Evolutionary conservation across 2,888 invertebrate genomes (phyloP).

Genomic region (Oeneis ivallda): DNA sequence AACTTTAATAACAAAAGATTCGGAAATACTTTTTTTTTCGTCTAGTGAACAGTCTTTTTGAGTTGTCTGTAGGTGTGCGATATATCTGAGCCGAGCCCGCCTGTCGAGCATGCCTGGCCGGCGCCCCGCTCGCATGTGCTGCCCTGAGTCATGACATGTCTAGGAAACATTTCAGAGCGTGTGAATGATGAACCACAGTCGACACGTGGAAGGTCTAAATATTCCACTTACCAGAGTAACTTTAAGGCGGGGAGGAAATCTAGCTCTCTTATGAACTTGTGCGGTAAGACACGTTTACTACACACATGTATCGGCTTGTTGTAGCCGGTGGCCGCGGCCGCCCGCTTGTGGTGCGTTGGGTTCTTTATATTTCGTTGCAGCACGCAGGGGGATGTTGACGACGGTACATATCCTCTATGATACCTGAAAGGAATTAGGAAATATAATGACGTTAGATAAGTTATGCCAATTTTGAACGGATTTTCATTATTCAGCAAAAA

Average conservation of each 20-base stretch:
- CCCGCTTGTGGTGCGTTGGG: slow-evolving; percentile 75
- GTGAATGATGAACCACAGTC: slow-evolving; percentile 90
- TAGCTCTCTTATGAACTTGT: slow-evolving; percentile 97
- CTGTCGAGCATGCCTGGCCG: slow-evolving; percentile 49
- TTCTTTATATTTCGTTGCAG: slow-evolving; percentile 64
- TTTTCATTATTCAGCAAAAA: too few species aligned
- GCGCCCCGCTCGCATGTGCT: slow-evolving; percentile 50
- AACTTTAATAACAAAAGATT: too few species aligned
- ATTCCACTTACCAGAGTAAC: slow-evolving; percentile 91
- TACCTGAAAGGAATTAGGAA: too few species aligned
- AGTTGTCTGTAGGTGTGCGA: background rate
- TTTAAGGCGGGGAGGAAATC: slow-evolving; percentile 94
- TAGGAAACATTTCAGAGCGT: slow-evolving; percentile 89
- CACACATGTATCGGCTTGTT: slow-evolving; percentile 64
- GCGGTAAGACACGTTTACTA: slow-evolving; percentile 88
- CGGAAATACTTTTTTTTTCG: too few species aligned
- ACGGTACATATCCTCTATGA: too few species aligned
- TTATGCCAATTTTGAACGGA: too few species aligned
- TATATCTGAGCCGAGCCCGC: slow-evolving; percentile 44
- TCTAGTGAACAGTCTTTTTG: too few species aligned
- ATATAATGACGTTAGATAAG: too few species aligned
- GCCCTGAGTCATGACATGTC: slow-evolving; percentile 61
- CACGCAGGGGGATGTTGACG: slow-evolving; percentile 40
- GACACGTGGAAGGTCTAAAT: slow-evolving; percentile 91
- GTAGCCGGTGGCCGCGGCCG: slow-evolving; percentile 48